These are phyloP conservation scores for Xerus inauris DNA, from an alignment of 2,113 vertebrate species.

Conservation along the genomic window DNA sequence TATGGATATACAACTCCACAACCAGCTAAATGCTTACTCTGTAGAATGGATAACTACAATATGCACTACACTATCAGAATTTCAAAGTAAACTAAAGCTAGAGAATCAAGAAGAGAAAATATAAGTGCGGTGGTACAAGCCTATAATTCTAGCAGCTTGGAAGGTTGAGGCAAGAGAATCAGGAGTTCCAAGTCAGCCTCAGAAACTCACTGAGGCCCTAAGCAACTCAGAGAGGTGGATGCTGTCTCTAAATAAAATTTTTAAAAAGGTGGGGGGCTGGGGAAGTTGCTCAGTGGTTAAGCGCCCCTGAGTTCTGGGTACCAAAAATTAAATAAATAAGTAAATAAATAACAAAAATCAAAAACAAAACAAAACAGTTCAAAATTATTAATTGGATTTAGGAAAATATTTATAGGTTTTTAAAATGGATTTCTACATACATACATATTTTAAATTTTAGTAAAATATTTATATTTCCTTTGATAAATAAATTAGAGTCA, in stretches of 20 bases:
- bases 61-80: background rate
- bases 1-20: too few relatives aligned
- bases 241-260: too few relatives aligned
- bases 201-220: too few relatives aligned
- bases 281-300: too few relatives aligned
- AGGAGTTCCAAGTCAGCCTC: too few relatives aligned
- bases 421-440: accelerated
- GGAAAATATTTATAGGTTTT: background rate
- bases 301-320: too few relatives aligned
- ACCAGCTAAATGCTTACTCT: background rate
- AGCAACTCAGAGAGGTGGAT: too few relatives aligned
- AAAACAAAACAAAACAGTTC: too few relatives aligned
- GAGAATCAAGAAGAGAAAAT: background rate
- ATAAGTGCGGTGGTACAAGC: background rate
- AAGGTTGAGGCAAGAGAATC: background rate
- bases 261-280: too few relatives aligned
- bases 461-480: background rate
- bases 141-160: background rate
- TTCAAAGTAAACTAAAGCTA: background rate
- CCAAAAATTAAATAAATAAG: too few relatives aligned
- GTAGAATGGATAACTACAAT: background rate
- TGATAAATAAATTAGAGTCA: background rate
- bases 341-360: too few relatives aligned
- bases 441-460: background rate
- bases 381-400: background rate